phyloP scores from a whole-genome alignment of 1,140 invertebrate genomes.

The Habropoda laboriosa region DNA sequence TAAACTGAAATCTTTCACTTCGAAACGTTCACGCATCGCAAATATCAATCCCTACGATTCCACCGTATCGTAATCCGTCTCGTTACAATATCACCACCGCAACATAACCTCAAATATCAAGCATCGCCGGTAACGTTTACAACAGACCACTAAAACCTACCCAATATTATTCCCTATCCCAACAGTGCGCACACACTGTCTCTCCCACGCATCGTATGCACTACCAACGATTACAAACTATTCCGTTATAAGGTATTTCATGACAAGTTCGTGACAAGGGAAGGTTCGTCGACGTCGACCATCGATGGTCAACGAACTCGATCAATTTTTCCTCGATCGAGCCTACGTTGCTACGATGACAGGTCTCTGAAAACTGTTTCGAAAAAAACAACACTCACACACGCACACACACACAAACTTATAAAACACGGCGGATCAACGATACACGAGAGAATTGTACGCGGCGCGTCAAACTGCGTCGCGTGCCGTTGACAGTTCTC shows the following conservation, averaged over 20 bases:
- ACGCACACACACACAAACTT: too few relatives aligned
- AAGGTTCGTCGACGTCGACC: background rate
- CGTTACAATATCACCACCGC: too few relatives aligned
- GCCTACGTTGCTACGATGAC: conserved; percentile 11
- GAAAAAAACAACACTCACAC: background rate
- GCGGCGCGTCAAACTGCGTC: conserved; percentile 50
- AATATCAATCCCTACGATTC: too few relatives aligned
- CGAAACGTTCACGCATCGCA: too few relatives aligned
- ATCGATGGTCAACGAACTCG: conserved; percentile 29
- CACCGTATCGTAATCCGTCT: too few relatives aligned
- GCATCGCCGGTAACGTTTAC: background rate
- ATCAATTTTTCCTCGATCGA: conserved; percentile 11
- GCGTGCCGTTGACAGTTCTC: conserved; percentile 60
- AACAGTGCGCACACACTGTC: background rate
- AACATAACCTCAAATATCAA: background rate
- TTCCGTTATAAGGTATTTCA: background rate
- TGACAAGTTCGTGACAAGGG: background rate
- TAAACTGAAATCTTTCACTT: too few relatives aligned
- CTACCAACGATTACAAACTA: background rate
- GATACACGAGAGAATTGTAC: background rate
- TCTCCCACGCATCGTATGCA: background rate
- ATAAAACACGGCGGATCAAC: too few relatives aligned
- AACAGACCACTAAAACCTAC: background rate
- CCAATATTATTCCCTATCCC: background rate
- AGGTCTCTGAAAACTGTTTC: conserved; percentile 35